Conservation (phyloP, 2,113 vertebrate species). For the Micronisus gabar region DNA sequence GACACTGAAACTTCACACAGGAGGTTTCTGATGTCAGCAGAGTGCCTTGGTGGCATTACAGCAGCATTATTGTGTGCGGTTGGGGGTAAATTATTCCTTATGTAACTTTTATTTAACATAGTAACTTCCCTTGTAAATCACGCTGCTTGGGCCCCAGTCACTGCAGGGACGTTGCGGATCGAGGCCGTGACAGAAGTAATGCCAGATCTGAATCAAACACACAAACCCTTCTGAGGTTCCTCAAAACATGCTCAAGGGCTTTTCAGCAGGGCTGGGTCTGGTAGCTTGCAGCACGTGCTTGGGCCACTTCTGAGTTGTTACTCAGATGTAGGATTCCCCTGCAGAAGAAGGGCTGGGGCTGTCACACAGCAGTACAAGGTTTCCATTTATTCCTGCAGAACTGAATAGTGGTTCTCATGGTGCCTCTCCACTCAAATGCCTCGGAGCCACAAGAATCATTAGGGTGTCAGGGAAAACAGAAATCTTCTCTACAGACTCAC, state of each 20-base stretch:
- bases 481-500: background rate
- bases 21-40: background rate
- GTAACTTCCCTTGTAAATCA: background rate
- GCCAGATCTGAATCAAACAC: background rate
- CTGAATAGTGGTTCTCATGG: background rate
- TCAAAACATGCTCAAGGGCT: background rate
- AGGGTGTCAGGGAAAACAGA: background rate
- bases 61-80: background rate
- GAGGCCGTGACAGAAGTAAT: background rate
- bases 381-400: background rate
- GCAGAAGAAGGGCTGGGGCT: background rate
- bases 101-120: conserved; percentile 30
- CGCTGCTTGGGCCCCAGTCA: fast-evolving
- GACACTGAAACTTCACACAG: background rate
- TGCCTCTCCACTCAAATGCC: background rate
- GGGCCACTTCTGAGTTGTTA: background rate
- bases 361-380: background rate
- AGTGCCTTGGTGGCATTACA: background rate
- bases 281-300: background rate
- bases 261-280: background rate
- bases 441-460: background rate
- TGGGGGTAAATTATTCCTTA: conserved; percentile 21
- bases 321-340: fast-evolving
- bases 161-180: background rate
- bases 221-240: background rate